Conservation (phyloP, 2,113 vertebrate genomes). For the human region GRCh38 chrX:70335001-70335500, state of each 20-base stretch:
- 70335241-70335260: background rate
- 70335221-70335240: background rate
- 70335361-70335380: background rate
- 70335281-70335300: slow-evolving; percentile 32
- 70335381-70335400: background rate
- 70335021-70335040: background rate
- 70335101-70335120: background rate
- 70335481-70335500: background rate
- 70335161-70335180: background rate
- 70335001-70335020: background rate
- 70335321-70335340: background rate
- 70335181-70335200: background rate
- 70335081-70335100: background rate
- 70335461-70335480: background rate
- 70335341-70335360: slow-evolving; percentile 2
- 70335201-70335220: slow-evolving; percentile 5
- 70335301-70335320: background rate
- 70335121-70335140: background rate
- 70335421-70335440: background rate
- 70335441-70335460: background rate
- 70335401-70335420: background rate
- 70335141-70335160: background rate
- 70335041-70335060: background rate
- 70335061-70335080: slow-evolving; percentile 23
- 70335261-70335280: slow-evolving; percentile 10